phyloP scores from a whole-genome alignment of 1,140 invertebrate species.

The Lordiphosa mommai region DNA sequence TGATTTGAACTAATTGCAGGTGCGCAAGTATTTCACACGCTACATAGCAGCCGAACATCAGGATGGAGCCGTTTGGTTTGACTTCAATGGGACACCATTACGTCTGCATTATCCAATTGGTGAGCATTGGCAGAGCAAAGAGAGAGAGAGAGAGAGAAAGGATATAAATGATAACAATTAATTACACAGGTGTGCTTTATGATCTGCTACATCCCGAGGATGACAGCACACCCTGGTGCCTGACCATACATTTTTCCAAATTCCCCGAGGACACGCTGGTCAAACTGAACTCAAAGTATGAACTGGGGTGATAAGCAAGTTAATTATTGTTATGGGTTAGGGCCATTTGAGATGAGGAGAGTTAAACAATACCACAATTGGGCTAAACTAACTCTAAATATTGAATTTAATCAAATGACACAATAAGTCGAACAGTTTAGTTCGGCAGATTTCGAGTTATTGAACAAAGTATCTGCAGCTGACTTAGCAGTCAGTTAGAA shows the following conservation, averaged over 20 bases:
- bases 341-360: too few relatives aligned
- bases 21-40: constrained; percentile 93
- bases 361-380: too few relatives aligned
- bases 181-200: constrained; percentile 85
- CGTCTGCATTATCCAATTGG: constrained; percentile 99
- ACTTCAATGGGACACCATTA: constrained; percentile 94
- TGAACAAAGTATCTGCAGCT: too few relatives aligned
- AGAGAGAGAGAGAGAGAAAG: neutral
- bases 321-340: neutral
- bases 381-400: too few relatives aligned
- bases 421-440: too few relatives aligned
- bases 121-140: neutral
- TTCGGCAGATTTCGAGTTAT: too few relatives aligned
- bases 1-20: constrained; percentile 80
- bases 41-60: constrained; percentile 90
- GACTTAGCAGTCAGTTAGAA: too few relatives aligned
- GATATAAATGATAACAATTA: too few relatives aligned
- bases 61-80: constrained; percentile 96
- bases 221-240: constrained; percentile 92
- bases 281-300: constrained; percentile 88
- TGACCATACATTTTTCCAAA: constrained; percentile 97
- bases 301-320: too few relatives aligned
- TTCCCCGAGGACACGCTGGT: constrained; percentile 91
- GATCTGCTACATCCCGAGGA: constrained; percentile 88
- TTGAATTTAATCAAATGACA: too few relatives aligned